Percentiles rank a stretch among this genome's conserved stretches.
Conservation (phyloP, 92 coral and sea anemone species). For the Blastomussa wellsi region DNA sequence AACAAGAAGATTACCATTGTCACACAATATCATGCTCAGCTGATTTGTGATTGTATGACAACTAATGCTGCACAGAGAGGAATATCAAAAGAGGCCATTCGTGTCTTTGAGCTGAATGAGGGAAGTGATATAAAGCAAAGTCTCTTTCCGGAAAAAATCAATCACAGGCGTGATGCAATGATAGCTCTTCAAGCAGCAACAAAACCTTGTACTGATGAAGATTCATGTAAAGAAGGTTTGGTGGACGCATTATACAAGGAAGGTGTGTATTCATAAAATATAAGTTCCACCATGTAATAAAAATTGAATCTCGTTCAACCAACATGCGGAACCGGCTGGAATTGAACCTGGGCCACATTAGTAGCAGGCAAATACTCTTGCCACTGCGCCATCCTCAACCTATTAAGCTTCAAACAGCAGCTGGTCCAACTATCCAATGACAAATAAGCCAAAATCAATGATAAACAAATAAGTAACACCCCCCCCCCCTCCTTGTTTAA, state of each 20-base stretch:
- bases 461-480: no score
- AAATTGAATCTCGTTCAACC: no score
- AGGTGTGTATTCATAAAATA: slow-evolving; percentile 9
- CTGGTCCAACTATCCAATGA: no score
- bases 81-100: not conserved
- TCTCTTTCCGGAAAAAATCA: not conserved
- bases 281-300: no score
- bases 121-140: not conserved
- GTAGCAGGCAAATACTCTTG: no score
- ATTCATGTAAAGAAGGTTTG: not conserved
- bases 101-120: slow-evolving; percentile 4
- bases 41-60: slow-evolving; percentile 8
- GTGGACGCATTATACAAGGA: slow-evolving; percentile 21
- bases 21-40: slow-evolving; percentile 19
- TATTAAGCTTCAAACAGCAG: no score
- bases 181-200: slow-evolving; percentile 4
- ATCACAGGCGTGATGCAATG: slow-evolving; percentile 31
- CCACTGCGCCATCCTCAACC: no score
- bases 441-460: no score
- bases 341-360: no score
- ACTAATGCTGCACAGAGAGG: not conserved
- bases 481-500: no score
- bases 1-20: slow-evolving; percentile 71
- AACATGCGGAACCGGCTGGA: no score
- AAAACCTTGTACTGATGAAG: not conserved